Conservation (phyloP, 2,113 vertebrate species). For the Carettochelys insculpta region DNA sequence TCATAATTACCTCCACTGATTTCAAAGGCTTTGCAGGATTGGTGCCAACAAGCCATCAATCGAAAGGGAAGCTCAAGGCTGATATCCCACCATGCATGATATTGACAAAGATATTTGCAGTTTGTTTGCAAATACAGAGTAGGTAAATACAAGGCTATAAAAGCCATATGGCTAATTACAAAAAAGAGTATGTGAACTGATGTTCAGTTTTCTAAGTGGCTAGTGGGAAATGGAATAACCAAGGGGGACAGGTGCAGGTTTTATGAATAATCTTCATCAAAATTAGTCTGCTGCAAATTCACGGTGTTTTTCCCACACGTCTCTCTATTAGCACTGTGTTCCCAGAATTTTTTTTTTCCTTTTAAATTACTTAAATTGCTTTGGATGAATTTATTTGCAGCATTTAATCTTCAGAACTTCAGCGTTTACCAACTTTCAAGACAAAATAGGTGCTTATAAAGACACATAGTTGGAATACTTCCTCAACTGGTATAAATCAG, state of each 20-base stretch:
- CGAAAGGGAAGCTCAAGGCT: neutral
- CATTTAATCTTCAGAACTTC: neutral
- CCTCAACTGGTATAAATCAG: too few species aligned
- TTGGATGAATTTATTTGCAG: neutral
- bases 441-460: neutral
- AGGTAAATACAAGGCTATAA: rapidly evolving
- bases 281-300: neutral
- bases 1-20: too few species aligned
- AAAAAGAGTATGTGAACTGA: rapidly evolving
- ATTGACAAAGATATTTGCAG: neutral
- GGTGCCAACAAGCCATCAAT: neutral
- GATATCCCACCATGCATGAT: rapidly evolving
- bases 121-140: neutral
- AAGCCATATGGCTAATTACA: neutral
- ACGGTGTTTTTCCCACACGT: neutral
- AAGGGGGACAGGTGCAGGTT: neutral
- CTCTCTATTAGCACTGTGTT: neutral
- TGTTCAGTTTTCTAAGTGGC: neutral
- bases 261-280: neutral
- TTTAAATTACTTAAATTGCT: neutral
- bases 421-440: neutral
- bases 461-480: too few species aligned
- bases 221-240: neutral
- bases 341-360: too few species aligned
- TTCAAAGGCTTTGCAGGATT: too few species aligned